Percentiles rank a stretch among this genome's conserved stretches.
phyloP scores from a whole-genome alignment of 2,113 vertebrate species.

The Takifugu flavidus region DNA sequence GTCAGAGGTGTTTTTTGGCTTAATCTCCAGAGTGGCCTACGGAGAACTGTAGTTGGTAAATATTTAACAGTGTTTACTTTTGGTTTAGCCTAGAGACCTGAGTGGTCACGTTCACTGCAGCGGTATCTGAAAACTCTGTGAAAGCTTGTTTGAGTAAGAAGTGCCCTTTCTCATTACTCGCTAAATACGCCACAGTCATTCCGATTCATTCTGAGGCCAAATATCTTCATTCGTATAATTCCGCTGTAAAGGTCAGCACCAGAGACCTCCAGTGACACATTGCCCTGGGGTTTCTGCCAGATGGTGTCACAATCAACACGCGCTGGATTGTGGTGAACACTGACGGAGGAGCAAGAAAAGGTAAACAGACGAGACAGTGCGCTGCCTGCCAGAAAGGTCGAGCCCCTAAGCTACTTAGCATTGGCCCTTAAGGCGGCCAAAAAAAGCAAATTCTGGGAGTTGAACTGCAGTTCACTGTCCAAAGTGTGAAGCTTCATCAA shows the following conservation, averaged over 20 bases:
- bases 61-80: slow-evolving; percentile 22
- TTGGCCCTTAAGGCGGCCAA: slow-evolving; percentile 36
- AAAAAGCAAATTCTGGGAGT: slow-evolving; percentile 54
- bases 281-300: slow-evolving; percentile 45
- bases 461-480: slow-evolving; percentile 55
- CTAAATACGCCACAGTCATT: slow-evolving; percentile 40
- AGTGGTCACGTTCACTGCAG: slow-evolving; percentile 28
- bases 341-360: slow-evolving; percentile 52
- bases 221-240: slow-evolving; percentile 58
- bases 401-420: slow-evolving; percentile 54
- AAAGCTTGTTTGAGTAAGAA: slow-evolving; percentile 9
- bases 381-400: slow-evolving; percentile 65
- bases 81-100: slow-evolving; percentile 16
- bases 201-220: slow-evolving; percentile 35
- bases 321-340: slow-evolving; percentile 43
- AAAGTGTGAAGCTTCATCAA: slow-evolving; percentile 51
- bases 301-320: slow-evolving; percentile 57
- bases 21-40: slow-evolving; percentile 19
- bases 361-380: slow-evolving; percentile 63
- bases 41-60: slow-evolving; percentile 24
- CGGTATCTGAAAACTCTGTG: slow-evolving; percentile 40
- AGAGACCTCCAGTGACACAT: slow-evolving; percentile 51
- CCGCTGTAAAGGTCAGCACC: slow-evolving; percentile 57
- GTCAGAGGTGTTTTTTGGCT: slow-evolving; percentile 18
- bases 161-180: slow-evolving; percentile 7